These are phyloP conservation scores for Heliothis peltigera DNA, from an alignment of 2,888 invertebrate genomes.

Conservation along the genomic window DNA sequence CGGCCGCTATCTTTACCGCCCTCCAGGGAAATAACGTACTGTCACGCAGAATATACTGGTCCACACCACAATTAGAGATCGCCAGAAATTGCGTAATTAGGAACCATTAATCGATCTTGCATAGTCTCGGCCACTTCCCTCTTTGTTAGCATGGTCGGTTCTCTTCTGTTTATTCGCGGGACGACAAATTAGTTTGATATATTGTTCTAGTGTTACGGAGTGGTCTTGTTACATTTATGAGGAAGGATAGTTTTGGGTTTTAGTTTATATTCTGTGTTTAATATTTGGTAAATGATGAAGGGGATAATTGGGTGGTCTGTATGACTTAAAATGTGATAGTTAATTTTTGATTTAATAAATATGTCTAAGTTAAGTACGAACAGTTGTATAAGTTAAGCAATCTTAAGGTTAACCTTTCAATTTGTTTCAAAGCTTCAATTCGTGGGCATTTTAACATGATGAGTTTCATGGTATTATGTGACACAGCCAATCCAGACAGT, in stretches of 20 bases:
- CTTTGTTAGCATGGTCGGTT: constrained; percentile 69
- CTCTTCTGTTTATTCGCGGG: constrained; percentile 43
- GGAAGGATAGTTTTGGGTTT: constrained; percentile 17
- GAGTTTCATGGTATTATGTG: no score
- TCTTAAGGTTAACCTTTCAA: no score
- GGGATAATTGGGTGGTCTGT: neutral
- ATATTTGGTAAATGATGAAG: neutral
- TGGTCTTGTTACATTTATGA: constrained; percentile 47
- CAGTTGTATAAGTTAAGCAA: no score
- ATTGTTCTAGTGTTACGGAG: constrained; percentile 53
- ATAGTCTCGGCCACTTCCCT: constrained; percentile 74
- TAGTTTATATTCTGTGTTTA: constrained; percentile 18
- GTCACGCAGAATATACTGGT: constrained; percentile 88
- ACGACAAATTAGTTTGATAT: constrained; percentile 62
- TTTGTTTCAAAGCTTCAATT: no score
- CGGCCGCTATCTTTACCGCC: constrained; percentile 87
- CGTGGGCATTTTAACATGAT: no score
- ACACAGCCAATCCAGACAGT: no score
- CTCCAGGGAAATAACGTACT: constrained; percentile 88
- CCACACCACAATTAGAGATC: constrained; percentile 88
- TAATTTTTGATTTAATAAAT: no score
- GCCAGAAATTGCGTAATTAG: constrained; percentile 90
- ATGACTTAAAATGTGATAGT: neutral
- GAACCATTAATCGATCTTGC: constrained; percentile 86
- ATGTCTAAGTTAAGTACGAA: no score